Evolutionary conservation across 2,797 vertebrate species (phyloP), one percentile per base, ranked within the genome.

Genomic region (Melanogrammus aeglefinus): DNA sequence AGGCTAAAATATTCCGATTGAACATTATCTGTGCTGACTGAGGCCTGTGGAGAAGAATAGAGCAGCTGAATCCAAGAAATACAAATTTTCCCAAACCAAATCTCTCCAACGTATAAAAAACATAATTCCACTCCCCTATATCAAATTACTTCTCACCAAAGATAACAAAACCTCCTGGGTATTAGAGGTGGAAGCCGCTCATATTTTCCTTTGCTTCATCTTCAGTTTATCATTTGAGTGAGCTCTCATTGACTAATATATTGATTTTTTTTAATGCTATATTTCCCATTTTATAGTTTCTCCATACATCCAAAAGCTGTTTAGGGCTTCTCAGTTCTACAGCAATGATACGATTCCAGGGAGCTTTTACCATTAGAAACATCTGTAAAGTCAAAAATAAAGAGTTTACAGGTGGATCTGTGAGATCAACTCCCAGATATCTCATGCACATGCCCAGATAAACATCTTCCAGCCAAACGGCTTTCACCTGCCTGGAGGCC

Each of bases 391-490:
- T 0, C 29, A 0, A 44, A 69, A 94, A 94, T 31, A 81, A 0
- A 0, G 72, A 73, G 18, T 3, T 0, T 1, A 0, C 12, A 0
- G 9, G 87, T 72, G 92, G 77, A 77, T 86, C 0, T 0, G 79
- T 89, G 0, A 86, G 21, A 0, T 0, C 0, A 3, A 94, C 6
- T 1, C 89, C 84, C 57, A 93, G 1, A 0, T 88, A 76, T 6
- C 29, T 82, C 82, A 95, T 77, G 78, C 94, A 94, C 21, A 94
- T 7, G 0, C 93, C 95, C 69, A 94, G 73, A 10, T 93, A 95
- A 0, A 83, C 86, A 0, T 95, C 95, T 74, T 96, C 94, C 78
- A 95, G 93, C 75, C 89, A 88, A 57, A 94, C 0, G 0, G 89
- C 79, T 1, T 75, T 87, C 27, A 94, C 36, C 0, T 70, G 74